Conservation (phyloP, 2,888 invertebrate species). For the Pherbina coryleti region DNA sequence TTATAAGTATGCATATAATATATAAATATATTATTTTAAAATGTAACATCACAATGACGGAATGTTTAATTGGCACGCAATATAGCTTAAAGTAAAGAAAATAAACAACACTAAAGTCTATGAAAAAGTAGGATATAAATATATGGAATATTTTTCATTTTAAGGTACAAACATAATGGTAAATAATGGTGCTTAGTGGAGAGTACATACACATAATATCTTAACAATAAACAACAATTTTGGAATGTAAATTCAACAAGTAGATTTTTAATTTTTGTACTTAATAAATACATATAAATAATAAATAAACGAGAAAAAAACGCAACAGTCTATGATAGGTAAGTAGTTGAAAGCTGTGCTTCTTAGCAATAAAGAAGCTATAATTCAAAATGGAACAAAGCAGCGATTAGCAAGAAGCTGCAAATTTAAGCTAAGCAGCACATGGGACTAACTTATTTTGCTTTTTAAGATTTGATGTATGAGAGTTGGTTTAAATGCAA, state of each 20-base stretch:
- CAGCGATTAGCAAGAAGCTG: background rate
- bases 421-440: no score
- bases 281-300: conserved; percentile 10
- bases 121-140: background rate
- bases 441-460: no score
- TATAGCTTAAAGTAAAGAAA: conserved; percentile 10
- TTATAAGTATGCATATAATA: background rate
- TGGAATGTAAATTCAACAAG: conserved; percentile 23
- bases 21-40: conserved; percentile 6
- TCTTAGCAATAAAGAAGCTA: background rate
- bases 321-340: conserved; percentile 11
- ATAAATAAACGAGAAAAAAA: background rate
- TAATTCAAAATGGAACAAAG: background rate
- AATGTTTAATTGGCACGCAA: conserved; percentile 38
- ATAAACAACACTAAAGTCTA: background rate
- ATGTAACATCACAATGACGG: conserved; percentile 30
- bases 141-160: background rate
- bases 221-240: conserved; percentile 32
- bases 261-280: conserved; percentile 21
- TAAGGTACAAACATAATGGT: conserved; percentile 7
- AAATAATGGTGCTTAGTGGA: background rate
- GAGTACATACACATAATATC: background rate
- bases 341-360: conserved; percentile 1
- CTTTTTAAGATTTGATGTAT: no score
- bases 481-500: no score